Evolutionary conservation across 2,888 invertebrate genomes (phyloP), one percentile per base, ranked within the genome.

Genomic region (Empis stercorea): DNA sequence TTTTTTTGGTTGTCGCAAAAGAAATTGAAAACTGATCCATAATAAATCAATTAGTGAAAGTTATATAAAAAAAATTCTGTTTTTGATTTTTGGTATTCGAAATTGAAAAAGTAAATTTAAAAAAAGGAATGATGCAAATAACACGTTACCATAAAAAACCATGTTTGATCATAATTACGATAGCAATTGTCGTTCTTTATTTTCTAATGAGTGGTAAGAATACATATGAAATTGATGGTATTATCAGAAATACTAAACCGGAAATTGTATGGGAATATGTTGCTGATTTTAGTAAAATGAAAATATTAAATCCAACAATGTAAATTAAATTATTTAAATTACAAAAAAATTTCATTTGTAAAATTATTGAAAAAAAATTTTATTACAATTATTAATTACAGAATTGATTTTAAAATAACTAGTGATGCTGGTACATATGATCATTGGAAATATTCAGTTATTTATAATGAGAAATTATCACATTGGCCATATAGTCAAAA

Each of bases 241-340:
- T 70, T 52, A 70, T 84, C 55, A 62, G 66, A 32, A 71, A 77
- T 54, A 66, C 74, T 1, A 71, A 73, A 57, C 76, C 84, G 15
- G 73, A 73, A 57, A 69, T 68, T 27, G 78, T 80, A 30, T 84
- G 84, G 83, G 81, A 82, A 62, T 83, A 74, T 64, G 76, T 83
- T n/a, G 79, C 83, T 1, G 84, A 84, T 66, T 84, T 84, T 57
- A 80, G 76, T 57, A 82, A 84, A 61, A 79, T 81, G 76, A 76
- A 76, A 57, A 70, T 73, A 54, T 67, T 84, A 30, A 83, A 84
- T 66, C 83, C 83, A 15, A 79, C 81, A 15, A 79, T 84, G 84
- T 84, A 68, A 76, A n/a, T 20, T 20, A 20, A 4, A 3, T 4
- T 20, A 4, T 20, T 20, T 20, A 20, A 4, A 5, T 20, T 20